phyloP scores from a whole-genome alignment of 2,888 invertebrate genomes.

The Lordiphosa fenestrarum region DNA sequence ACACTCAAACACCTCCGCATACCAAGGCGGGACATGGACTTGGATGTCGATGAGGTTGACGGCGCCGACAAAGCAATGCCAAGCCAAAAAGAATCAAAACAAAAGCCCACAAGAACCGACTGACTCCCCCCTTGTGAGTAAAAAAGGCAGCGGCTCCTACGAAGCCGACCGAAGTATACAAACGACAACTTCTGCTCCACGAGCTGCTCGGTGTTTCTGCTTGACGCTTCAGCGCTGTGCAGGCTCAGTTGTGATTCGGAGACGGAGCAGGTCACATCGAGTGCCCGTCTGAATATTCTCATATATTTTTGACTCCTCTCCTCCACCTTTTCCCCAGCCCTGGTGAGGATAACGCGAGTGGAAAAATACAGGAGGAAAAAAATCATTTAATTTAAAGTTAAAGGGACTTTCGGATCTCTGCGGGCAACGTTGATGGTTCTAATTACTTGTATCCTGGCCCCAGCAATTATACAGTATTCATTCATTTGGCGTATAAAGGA shows the following conservation, averaged over 20 bases:
- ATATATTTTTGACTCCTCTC: background rate
- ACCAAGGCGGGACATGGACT: slow-evolving; percentile 14
- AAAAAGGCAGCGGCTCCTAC: slow-evolving; percentile 5
- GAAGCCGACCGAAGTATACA: slow-evolving; percentile 1
- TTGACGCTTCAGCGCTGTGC: slow-evolving; percentile 3
- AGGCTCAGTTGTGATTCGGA: slow-evolving; percentile 8
- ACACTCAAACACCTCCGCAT: slow-evolving; percentile 33
- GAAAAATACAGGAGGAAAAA: slow-evolving; percentile 29
- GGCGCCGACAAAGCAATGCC: slow-evolving; percentile 40
- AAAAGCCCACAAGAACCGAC: slow-evolving; percentile 10
- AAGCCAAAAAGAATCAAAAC: slow-evolving; percentile 28
- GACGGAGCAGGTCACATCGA: slow-evolving; percentile 3
- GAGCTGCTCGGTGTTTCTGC: slow-evolving; percentile 1
- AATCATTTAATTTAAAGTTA: slow-evolving; percentile 19
- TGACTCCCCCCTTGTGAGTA: slow-evolving; percentile 2
- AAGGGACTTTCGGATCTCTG: slow-evolving; percentile 21
- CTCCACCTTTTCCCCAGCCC: background rate
- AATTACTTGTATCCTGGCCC: slow-evolving; percentile 29
- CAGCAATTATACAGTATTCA: slow-evolving; percentile 36
- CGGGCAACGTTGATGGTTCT: slow-evolving; percentile 28
- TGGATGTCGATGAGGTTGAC: slow-evolving; percentile 26
- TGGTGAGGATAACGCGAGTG: slow-evolving; percentile 34
- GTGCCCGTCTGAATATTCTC: background rate
- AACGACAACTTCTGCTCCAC: background rate
- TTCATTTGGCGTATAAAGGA: slow-evolving; percentile 22